Conservation (phyloP, 2,113 vertebrate genomes). For the Trichomycterus rosablanca region DNA sequence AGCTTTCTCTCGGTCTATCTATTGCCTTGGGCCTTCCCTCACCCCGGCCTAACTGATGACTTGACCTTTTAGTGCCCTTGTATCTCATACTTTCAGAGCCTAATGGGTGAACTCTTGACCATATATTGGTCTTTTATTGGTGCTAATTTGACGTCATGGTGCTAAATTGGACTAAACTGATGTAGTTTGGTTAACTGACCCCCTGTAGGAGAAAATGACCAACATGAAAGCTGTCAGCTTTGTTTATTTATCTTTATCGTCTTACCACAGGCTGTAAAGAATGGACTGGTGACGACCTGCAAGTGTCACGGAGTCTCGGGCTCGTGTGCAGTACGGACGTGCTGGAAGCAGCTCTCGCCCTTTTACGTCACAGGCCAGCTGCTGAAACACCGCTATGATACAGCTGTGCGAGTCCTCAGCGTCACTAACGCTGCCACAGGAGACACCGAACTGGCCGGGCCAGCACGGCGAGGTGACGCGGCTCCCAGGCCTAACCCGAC, state of each 20-base stretch:
- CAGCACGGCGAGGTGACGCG: constrained; percentile 56
- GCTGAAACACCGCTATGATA: constrained; percentile 88
- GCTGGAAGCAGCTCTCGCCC: constrained; percentile 95
- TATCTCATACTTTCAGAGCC: constrained; percentile 43
- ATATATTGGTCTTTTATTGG: constrained; percentile 8
- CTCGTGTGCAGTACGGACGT: constrained; percentile 91
- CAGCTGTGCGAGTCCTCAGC: constrained; percentile 81
- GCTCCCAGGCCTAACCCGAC: constrained; percentile 66
- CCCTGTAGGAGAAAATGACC: too few species aligned
- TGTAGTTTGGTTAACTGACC: too few species aligned
- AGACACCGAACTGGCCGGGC: constrained; percentile 77
- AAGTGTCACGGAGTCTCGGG: constrained; percentile 97
- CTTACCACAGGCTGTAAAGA: constrained; percentile 85
- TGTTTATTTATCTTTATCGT: too few species aligned
- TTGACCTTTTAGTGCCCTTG: constrained; percentile 56
- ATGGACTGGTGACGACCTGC: constrained; percentile 92
- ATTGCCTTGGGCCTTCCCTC: constrained; percentile 27
- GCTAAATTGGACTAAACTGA: too few species aligned
- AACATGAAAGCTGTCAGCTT: too few species aligned
- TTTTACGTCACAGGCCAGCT: constrained; percentile 88
- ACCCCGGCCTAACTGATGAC: constrained; percentile 32
- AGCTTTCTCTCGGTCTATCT: constrained; percentile 51
- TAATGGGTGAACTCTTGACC: constrained; percentile 53
- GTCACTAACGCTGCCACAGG: constrained; percentile 88
- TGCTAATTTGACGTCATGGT: constrained; percentile 8